A percentile compares a stretch with the other conserved stretches of the same genome.
Evolutionary conservation across 2,113 vertebrate genomes (phyloP).

Genomic region (Dipodomys ordii): DNA sequence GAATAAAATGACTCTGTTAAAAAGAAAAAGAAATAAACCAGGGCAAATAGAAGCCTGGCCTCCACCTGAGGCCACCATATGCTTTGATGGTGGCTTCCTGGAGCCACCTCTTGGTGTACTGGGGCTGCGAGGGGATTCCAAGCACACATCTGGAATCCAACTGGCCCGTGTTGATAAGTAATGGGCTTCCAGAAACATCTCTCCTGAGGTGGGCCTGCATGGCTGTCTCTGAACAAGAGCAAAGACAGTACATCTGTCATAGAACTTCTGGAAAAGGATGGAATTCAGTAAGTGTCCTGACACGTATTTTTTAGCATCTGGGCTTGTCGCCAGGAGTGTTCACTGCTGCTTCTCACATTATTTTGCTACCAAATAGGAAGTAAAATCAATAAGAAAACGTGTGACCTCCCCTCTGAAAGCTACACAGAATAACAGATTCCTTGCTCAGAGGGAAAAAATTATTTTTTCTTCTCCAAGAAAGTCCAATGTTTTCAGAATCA

Average conservation of each 20-base stretch:
- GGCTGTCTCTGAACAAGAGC: not conserved
- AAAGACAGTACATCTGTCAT: not conserved
- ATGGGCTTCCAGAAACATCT: not conserved
- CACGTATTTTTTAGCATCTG: conserved; percentile 65
- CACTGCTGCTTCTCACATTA: conserved; percentile 70
- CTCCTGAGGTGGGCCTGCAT: not conserved
- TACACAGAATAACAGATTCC: conserved; percentile 78
- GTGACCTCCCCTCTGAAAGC: conserved; percentile 80
- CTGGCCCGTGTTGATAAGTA: not conserved
- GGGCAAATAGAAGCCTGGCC: not conserved
- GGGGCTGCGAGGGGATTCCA: not conserved
- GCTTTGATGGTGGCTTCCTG: not conserved
- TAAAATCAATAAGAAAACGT: conserved; percentile 84
- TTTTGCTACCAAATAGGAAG: conserved; percentile 87
- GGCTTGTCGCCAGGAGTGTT: conserved; percentile 56
- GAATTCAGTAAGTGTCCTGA: conserved; percentile 47
- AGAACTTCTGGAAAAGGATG: conserved; percentile 60
- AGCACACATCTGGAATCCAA: not conserved
- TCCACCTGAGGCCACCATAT: too few species aligned
- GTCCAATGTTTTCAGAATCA: conserved; percentile 43
- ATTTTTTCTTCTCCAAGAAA: conserved; percentile 59
- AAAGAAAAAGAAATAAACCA: too few species aligned
- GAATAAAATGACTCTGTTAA: not conserved
- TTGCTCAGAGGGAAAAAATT: conserved; percentile 65
- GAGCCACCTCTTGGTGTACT: not conserved